These are phyloP conservation scores for Arnoldichthys spilopterus DNA, from an alignment of 2,797 vertebrate species.

Conservation along the genomic window DNA sequence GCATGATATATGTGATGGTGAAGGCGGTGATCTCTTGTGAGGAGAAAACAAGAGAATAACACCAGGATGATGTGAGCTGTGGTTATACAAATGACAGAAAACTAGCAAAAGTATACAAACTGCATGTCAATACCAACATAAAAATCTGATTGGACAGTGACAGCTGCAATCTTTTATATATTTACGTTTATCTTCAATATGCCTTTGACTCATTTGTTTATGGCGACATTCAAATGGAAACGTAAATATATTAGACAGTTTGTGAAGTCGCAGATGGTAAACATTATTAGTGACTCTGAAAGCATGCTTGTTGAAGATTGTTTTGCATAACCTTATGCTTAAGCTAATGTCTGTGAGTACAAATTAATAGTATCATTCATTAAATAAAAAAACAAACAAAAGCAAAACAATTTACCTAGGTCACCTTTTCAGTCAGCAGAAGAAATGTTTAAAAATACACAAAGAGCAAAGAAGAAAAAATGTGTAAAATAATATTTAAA, in stretches of 20 bases:
- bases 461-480: slow-evolving; percentile 65
- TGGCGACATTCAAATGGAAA: slow-evolving; percentile 47
- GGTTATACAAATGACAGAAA: slow-evolving; percentile 23
- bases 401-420: slow-evolving; percentile 79
- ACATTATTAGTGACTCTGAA: slow-evolving; percentile 55
- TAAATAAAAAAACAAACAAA: slow-evolving; percentile 51
- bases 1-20: slow-evolving; percentile 43
- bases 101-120: neutral
- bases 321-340: slow-evolving; percentile 64
- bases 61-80: slow-evolving; percentile 52
- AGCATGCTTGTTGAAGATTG: slow-evolving; percentile 78
- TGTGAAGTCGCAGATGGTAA: slow-evolving; percentile 45
- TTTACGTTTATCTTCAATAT: slow-evolving; percentile 52
- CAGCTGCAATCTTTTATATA: slow-evolving; percentile 33
- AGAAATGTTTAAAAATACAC: slow-evolving; percentile 71
- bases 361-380: slow-evolving; percentile 55
- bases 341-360: slow-evolving; percentile 58
- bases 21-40: slow-evolving; percentile 38
- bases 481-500: slow-evolving; percentile 15
- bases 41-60: slow-evolving; percentile 41
- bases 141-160: slow-evolving; percentile 47
- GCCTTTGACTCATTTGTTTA: neutral
- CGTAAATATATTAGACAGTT: slow-evolving; percentile 68
- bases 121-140: neutral
- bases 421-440: slow-evolving; percentile 76